Evolutionary conservation across 2,113 vertebrate species (phyloP).

Genomic region (Lamprologus ornatipinnis): DNA sequence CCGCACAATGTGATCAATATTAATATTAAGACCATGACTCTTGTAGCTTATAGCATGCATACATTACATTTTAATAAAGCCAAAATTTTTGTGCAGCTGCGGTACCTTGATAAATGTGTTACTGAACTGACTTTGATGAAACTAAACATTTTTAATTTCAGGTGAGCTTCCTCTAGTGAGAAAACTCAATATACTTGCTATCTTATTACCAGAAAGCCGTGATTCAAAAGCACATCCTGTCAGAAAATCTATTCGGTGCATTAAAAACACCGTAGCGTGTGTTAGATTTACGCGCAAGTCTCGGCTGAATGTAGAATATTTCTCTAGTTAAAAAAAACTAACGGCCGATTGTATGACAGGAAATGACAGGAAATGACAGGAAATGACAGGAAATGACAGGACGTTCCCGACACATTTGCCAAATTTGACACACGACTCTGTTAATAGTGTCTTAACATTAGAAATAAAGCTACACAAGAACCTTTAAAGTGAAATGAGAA

Average conservation of each 20-base stretch:
- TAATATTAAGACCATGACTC: not conserved
- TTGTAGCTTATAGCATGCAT: not conserved
- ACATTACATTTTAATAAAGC: not conserved
- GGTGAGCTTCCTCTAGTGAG: not conserved
- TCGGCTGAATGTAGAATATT: not conserved
- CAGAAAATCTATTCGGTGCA: not conserved
- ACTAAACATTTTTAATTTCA: not conserved
- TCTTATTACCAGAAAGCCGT: not conserved
- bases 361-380: not conserved
- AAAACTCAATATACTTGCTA: not conserved
- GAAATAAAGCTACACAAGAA: not conserved
- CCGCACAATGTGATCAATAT: not conserved
- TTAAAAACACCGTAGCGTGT: not conserved
- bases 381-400: not conserved
- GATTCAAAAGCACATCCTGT: slow-evolving; percentile 1
- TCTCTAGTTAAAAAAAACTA: not conserved
- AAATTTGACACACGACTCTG: not conserved
- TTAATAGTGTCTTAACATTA: not conserved
- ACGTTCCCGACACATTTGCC: not conserved
- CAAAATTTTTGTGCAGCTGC: not conserved
- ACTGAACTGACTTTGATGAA: not conserved
- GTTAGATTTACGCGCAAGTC: not conserved
- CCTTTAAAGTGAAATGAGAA: not conserved
- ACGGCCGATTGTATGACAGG: not conserved
- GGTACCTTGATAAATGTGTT: not conserved